These are phyloP conservation scores for Stenchaetothrips biformis DNA, from an alignment of 2,888 invertebrate species.

Conservation along the genomic window DNA sequence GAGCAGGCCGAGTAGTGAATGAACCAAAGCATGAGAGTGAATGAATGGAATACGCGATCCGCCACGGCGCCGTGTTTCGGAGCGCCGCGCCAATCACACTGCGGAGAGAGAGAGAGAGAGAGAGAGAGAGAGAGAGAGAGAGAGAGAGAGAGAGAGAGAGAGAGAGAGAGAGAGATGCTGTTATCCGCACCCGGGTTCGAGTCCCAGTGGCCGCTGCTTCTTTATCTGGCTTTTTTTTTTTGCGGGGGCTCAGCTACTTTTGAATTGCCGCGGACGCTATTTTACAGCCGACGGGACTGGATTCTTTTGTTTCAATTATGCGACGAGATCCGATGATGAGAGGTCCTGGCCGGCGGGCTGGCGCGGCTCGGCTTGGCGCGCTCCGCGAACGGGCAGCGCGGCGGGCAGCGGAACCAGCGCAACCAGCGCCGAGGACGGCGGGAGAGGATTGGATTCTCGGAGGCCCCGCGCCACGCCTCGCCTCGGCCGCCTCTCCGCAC, in stretches of 20 bases:
- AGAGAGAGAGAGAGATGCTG: not conserved
- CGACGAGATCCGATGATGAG: not conserved
- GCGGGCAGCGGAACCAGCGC: not conserved
- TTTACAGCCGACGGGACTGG: not conserved
- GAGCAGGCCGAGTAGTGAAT: not conserved
- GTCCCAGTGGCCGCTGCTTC: too few species aligned
- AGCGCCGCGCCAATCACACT: too few species aligned
- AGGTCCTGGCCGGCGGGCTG: not conserved
- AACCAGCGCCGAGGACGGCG: not conserved
- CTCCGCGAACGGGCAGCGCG: not conserved
- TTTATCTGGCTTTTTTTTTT: too few species aligned
- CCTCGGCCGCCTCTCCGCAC: not conserved
- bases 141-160: not conserved
- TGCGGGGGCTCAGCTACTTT: not conserved
- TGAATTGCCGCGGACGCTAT: not conserved
- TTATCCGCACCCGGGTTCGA: not conserved
- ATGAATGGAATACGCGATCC: not conserved
- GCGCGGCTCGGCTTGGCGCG: not conserved
- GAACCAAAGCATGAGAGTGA: too few species aligned
- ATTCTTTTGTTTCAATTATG: not conserved
- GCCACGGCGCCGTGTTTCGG: not conserved
- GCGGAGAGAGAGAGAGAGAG: not conserved
- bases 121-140: slow-evolving; percentile 1
- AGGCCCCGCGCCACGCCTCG: not conserved
- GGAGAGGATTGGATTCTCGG: not conserved